A percentile compares a stretch with the other conserved stretches of the same genome.
Conservation (phyloP, 2,797 vertebrate species). For the Sebastolobus alascanus region DNA sequence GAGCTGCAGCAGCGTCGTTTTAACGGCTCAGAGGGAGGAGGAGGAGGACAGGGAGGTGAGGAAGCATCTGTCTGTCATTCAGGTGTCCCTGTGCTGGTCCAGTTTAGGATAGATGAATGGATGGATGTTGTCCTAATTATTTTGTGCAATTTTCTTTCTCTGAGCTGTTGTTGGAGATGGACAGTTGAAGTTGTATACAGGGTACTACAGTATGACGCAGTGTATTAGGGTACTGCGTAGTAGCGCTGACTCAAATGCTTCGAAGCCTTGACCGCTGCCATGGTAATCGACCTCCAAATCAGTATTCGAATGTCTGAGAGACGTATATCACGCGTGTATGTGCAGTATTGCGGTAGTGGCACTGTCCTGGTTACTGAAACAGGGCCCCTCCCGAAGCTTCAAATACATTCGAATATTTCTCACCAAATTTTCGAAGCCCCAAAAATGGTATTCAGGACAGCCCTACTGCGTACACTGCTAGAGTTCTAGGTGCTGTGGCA, state of each 20-base stretch:
- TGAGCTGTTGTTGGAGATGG: not conserved
- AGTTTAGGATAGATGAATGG: not conserved
- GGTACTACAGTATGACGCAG: not conserved
- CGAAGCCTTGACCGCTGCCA: too few species aligned
- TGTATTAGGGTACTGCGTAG: not conserved
- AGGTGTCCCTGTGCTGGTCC: slow-evolving; percentile 7
- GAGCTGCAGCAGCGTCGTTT: slow-evolving; percentile 97
- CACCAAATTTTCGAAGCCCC: too few species aligned
- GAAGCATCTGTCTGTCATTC: slow-evolving; percentile 28
- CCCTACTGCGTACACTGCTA: not conserved
- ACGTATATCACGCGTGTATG: too few species aligned
- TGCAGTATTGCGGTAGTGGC: too few species aligned
- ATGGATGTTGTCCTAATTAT: not conserved
- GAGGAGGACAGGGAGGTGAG: slow-evolving; percentile 79
- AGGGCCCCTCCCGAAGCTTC: too few species aligned
- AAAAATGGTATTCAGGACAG: too few species aligned
- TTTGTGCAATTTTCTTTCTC: not conserved
- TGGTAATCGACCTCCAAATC: too few species aligned
- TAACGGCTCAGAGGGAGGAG: slow-evolving; percentile 94
- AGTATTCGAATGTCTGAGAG: too few species aligned
- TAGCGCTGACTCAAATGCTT: too few species aligned
- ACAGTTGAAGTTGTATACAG: slow-evolving; percentile 9
- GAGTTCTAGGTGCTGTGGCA: not conserved
- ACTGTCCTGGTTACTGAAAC: too few species aligned
- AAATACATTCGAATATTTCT: too few species aligned